A percentile compares a stretch with the other conserved stretches of the same genome.
These are phyloP conservation scores for Sinocyclocheilus grahami DNA, from an alignment of 2,113 vertebrate species.

Conservation along the genomic window DNA sequence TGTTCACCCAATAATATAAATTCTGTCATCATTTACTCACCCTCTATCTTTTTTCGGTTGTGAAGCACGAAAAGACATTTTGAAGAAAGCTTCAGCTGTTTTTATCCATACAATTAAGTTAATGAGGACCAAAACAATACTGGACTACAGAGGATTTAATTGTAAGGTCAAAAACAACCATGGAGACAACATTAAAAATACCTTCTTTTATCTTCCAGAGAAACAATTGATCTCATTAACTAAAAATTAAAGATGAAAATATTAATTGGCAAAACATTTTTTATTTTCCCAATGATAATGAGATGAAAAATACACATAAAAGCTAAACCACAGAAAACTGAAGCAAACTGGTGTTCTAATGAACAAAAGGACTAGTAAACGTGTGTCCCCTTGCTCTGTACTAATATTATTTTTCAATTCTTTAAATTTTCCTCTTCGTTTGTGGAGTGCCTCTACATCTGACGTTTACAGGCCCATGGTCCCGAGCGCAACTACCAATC, in stretches of 20 bases:
- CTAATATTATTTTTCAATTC: not conserved
- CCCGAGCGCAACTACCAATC: conserved; percentile 30
- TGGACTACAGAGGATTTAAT: not conserved
- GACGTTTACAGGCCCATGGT: conserved; percentile 32
- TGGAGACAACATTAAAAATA: not conserved
- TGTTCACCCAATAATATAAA: not conserved
- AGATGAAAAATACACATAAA: not conserved
- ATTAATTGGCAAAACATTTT: not conserved
- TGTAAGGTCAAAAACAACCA: not conserved
- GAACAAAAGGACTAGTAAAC: not conserved
- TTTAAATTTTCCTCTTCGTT: conserved; percentile 18
- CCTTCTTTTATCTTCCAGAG: not conserved
- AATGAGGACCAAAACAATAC: not conserved
- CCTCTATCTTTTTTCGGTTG: not conserved
- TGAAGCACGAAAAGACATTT: not conserved
- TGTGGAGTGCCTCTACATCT: conserved; percentile 24
- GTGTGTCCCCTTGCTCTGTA: not conserved
- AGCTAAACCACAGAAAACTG: not conserved
- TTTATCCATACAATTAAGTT: not conserved
- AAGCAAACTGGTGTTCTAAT: not conserved
- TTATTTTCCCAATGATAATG: not conserved
- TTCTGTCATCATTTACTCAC: not conserved
- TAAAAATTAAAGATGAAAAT: not conserved
- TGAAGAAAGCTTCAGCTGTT: not conserved
- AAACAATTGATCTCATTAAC: not conserved